Evolutionary conservation across 2,797 vertebrate genomes (phyloP).

Genomic region (Pygocentrus nattereri): DNA sequence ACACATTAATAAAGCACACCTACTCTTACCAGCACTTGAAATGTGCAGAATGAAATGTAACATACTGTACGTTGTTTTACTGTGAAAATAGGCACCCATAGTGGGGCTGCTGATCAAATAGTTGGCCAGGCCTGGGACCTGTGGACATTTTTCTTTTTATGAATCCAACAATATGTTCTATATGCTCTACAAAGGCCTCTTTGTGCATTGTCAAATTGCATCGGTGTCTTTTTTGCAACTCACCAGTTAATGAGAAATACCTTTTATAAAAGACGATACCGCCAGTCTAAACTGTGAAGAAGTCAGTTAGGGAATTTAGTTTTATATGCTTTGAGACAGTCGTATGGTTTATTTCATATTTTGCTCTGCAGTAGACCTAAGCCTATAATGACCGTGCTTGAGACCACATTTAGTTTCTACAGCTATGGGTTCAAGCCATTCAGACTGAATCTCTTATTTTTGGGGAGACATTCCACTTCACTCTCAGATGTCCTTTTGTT

Average conservation of each 20-base stretch:
- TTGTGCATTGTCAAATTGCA: not conserved
- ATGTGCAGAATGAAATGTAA: conserved; percentile 77
- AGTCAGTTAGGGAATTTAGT: not conserved
- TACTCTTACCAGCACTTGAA: conserved; percentile 73
- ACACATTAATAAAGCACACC: conserved; percentile 45
- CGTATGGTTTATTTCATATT: conserved; percentile 5
- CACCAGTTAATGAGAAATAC: not conserved
- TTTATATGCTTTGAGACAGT: not conserved
- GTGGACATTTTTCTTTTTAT: conserved; percentile 26
- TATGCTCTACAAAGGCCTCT: not conserved
- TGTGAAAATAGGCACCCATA: conserved; percentile 70
- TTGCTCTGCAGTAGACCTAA: not conserved
- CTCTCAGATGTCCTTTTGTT: not conserved
- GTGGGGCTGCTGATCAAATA: conserved; percentile 23
- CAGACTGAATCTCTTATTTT: not conserved
- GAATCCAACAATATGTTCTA: conserved; percentile 24
- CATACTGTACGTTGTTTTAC: conserved; percentile 77
- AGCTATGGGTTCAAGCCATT: not conserved
- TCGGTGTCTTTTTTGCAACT: not conserved
- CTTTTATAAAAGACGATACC: conserved; percentile 14
- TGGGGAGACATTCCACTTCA: conserved; percentile 1
- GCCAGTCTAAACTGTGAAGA: conserved; percentile 53
- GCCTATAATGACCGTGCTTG: not conserved
- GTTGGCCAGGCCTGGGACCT: conserved; percentile 38
- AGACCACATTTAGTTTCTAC: not conserved